phyloP scores from a whole-genome alignment of 2,888 invertebrate species.

The Caenorhabditis parvicauda region DNA sequence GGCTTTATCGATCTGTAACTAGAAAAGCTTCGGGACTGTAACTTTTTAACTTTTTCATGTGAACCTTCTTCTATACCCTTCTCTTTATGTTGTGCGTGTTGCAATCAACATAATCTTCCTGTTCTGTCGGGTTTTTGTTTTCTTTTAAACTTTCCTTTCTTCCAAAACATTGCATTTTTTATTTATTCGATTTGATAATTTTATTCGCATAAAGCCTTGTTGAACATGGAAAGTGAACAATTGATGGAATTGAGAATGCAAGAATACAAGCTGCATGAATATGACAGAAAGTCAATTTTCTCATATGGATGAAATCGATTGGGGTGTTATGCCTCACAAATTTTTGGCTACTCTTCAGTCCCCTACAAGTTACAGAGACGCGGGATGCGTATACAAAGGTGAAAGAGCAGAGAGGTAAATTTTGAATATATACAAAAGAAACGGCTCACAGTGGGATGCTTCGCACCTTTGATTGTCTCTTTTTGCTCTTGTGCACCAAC shows the following conservation, averaged over 20 bases:
- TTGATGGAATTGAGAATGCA: not conserved
- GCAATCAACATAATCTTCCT: not conserved
- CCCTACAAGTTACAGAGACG: too few species aligned
- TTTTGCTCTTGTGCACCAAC: slow-evolving; percentile 23
- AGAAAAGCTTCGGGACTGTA: too few species aligned
- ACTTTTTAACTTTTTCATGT: too few species aligned
- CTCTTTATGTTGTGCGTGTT: too few species aligned
- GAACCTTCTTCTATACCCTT: too few species aligned
- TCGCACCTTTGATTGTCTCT: slow-evolving; percentile 20
- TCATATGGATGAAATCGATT: not conserved
- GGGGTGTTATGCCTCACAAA: too few species aligned
- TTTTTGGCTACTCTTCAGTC: too few species aligned
- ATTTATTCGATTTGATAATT: not conserved
- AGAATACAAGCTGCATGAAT: not conserved
- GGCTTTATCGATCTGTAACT: too few species aligned
- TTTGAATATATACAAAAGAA: not conserved
- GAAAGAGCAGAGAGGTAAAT: not conserved
- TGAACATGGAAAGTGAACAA: not conserved
- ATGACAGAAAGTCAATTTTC: not conserved
- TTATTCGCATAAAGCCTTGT: not conserved
- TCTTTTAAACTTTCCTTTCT: not conserved
- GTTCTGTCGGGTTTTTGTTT: too few species aligned
- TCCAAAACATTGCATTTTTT: not conserved
- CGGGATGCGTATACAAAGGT: not conserved
- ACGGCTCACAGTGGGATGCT: slow-evolving; percentile 11